A percentile compares a stretch with the other conserved stretches of the same genome.
Evolutionary conservation across 2,797 vertebrate species (phyloP).

Genomic region (Chromobotia macracanthus): DNA sequence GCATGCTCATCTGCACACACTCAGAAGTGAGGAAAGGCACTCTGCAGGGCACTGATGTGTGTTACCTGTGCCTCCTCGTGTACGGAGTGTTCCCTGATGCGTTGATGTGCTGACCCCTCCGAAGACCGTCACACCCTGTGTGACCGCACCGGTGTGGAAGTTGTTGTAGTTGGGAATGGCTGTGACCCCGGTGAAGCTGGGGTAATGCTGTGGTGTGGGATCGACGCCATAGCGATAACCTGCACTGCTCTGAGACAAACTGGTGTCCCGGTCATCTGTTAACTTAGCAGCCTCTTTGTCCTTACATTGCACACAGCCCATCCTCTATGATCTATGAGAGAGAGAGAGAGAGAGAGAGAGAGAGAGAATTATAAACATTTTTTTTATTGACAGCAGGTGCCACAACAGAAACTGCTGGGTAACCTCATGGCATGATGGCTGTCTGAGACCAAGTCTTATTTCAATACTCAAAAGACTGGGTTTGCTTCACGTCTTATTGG

Average conservation of each 20-base stretch:
- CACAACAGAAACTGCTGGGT: too few species aligned
- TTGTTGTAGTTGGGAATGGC: constrained; percentile 97
- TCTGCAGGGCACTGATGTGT: background rate
- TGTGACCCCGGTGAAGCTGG: constrained; percentile 77
- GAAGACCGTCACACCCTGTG: constrained; percentile 89
- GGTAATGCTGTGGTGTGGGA: constrained; percentile 89
- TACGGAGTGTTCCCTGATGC: constrained; percentile 88
- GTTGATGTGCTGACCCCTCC: constrained; percentile 91
- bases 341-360: constrained; percentile 6
- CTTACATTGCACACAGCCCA: constrained; percentile 99
- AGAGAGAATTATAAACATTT: too few species aligned
- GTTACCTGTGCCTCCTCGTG: constrained; percentile 89
- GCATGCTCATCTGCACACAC: too few species aligned
- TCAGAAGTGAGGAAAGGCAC: too few species aligned
- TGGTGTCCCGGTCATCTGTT: constrained; percentile 86
- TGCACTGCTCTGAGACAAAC: constrained; percentile 85
- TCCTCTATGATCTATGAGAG: constrained; percentile 87
- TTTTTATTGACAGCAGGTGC: too few species aligned
- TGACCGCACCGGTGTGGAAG: constrained; percentile 83
- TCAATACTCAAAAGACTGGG: too few species aligned
- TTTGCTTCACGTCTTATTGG: too few species aligned
- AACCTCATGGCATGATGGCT: too few species aligned
- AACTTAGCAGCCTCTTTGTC: constrained; percentile 97
- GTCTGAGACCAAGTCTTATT: too few species aligned
- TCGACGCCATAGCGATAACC: constrained; percentile 89